Base-by-base conservation (phyloP, 2,113 vertebrate genomes). In the Pangasianodon hypophthalmus region DNA sequence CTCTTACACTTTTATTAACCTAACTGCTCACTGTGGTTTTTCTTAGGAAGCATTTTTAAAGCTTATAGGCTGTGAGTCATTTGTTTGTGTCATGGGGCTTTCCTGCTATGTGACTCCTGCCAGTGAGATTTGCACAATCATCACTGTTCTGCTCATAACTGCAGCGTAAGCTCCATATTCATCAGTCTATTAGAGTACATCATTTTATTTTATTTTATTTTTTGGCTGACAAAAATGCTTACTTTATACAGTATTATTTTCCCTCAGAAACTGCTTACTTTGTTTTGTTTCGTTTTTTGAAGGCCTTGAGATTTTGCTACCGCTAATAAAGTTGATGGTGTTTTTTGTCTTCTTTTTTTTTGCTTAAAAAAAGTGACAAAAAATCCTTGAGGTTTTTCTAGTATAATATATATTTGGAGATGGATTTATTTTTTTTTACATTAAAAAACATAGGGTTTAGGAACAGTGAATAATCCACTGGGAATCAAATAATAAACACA, bases 31-130 rank as follows among this genome's bases (percentile, higher is more conserved):
- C 26, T 86, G 48, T 44, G 52, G 29, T 19, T 44, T n/a, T 75
- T 83, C 26, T 19, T 60, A 75, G 0, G 83, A 88, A 83, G 50
- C 73, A 90, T 90, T 75, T 90, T 91, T 41, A 67, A 75, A 32
- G 32, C 19, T 73, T 87, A 87, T 32, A 90, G 80, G n/a, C 29
- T 85, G 24, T 62, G 48, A 84, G 32, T 41, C 85, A 80, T 86
- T 83, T 50, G 19, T 84, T 77, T 62, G 85, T 90, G 44, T 82
- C 75, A 71, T 13, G 19, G 81, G 64, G 80, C 86, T 85, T 62
- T 69, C 46, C 85, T 77, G 87, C 67, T 79, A 13, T 91, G 82
- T 60, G 84, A 3, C 82, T 92, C 81, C 56, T 56, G 85, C 80
- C 60, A 64, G 6, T 90, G 46, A 69, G 60, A 83, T 37, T 44